Evolutionary conservation across 2,797 vertebrate species (phyloP).

Genomic region (Gymnothorax javanicus): DNA sequence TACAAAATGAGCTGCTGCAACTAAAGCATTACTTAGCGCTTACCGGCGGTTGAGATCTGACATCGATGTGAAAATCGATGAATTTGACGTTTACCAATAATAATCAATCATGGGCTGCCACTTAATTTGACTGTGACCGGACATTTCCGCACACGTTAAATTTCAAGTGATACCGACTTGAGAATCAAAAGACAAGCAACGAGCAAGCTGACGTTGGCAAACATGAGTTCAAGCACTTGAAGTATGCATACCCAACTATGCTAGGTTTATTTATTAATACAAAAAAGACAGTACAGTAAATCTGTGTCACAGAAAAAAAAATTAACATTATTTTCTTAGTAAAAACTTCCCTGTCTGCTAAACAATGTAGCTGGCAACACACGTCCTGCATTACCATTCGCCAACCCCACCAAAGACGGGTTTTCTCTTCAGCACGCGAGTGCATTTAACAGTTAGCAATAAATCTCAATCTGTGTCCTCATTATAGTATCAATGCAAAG

Average conservation of each 20-base stretch:
- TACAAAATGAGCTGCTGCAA: neutral
- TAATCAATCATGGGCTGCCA: neutral
- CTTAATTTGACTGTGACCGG: neutral
- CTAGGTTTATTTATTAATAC: neutral
- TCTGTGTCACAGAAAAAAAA: neutral
- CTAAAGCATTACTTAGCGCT: neutral
- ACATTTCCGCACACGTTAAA: neutral
- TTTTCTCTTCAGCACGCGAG: neutral
- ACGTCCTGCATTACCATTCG: neutral
- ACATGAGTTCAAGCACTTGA: neutral
- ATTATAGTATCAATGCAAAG: neutral
- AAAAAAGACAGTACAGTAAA: neutral
- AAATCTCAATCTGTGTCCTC: neutral
- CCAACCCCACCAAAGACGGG: neutral
- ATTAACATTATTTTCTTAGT: no score
- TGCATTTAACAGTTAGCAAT: neutral
- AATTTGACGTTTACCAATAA: neutral
- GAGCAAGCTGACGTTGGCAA: neutral
- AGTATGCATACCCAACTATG: neutral
- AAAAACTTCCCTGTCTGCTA: neutral
- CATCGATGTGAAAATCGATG: neutral
- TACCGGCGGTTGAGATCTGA: neutral
- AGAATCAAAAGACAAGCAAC: neutral
- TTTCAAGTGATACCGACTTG: constrained; percentile 6
- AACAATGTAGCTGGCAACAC: no score